Base-by-base conservation (phyloP, 2,888 invertebrate species). In the Venusia cambrica region DNA sequence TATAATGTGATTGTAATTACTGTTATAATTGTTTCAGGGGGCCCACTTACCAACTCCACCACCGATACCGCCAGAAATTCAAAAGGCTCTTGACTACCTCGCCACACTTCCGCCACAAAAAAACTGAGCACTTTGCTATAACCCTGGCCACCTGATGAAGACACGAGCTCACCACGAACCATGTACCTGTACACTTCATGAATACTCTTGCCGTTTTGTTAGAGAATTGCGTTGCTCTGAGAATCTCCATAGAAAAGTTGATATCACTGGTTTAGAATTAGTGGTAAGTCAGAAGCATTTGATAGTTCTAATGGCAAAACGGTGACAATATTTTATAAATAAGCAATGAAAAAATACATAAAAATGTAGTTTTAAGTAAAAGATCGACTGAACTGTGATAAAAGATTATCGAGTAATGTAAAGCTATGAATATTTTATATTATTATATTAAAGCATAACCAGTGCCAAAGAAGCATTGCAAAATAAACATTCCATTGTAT, bases 21-120 rank as follows among this genome's bases (percentile, higher is more conserved):
- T 18, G 1, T 15, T 8, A 13, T 11, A 2, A 40, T 37, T 36
- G 12, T 73, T 73, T n/a, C 80, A 89, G 81, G 93, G 93, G 7
- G 92, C 90, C 10, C 93, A 93, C 80, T 71, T 93, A 45, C 93
- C 93, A 3, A 93, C 93, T 5, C 90, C 93, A 5, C 93, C 93
- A n/a, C 93, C 93, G 45, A 91, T 90, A 42, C 93, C 93, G 36
- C 91, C 92, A 62, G 92, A 90, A 68, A 93, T 93, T 51, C 92
- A 92, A 65, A 92, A 91, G 71, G 92, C 93, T 13, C 77, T 93
- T 18, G 93, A 93, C 58, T 93, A 89, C 73, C 85, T 92, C 44
- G 90, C 91, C 5, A 90, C 91, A 2, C 83, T 91, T 39, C 92
- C 92, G 17, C 90, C 91, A 8, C 81, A 88, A 27, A 71, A 72